These are phyloP conservation scores for Lepus timidus DNA, from an alignment of 2,113 vertebrate genomes.

Conservation along the genomic window DNA sequence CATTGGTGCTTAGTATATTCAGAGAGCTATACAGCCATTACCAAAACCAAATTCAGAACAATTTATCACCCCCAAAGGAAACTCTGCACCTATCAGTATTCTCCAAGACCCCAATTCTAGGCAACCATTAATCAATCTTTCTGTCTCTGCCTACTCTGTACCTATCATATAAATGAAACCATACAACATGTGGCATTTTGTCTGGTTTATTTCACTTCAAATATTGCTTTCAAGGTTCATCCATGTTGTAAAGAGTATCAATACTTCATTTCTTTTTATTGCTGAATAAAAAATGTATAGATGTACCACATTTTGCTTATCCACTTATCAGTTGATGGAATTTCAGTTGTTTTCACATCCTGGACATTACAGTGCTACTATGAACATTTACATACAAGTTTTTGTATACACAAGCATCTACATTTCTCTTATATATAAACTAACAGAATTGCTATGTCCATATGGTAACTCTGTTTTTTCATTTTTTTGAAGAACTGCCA, in stretches of 20 bases:
- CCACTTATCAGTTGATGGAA: background rate
- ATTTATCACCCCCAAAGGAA: background rate
- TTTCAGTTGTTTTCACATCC: background rate
- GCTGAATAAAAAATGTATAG: background rate
- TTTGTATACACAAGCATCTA: background rate
- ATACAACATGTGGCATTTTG: background rate
- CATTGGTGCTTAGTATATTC: background rate
- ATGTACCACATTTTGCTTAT: background rate
- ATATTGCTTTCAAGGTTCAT: background rate
- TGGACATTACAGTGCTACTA: background rate
- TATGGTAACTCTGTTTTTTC: background rate
- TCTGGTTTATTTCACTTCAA: background rate
- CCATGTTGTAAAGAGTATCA: background rate
- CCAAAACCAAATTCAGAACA: no score
- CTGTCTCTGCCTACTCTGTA: background rate
- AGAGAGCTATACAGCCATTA: background rate
- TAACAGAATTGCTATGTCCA: background rate
- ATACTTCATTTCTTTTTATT: background rate
- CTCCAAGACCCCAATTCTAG: background rate
- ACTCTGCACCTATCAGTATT: background rate
- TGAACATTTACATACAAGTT: background rate
- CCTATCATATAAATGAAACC: background rate
- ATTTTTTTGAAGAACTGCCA: background rate
- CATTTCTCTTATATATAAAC: background rate
- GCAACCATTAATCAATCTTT: background rate